Conservation (phyloP, 2,888 invertebrate genomes). For the Amphiduros pacificus region DNA sequence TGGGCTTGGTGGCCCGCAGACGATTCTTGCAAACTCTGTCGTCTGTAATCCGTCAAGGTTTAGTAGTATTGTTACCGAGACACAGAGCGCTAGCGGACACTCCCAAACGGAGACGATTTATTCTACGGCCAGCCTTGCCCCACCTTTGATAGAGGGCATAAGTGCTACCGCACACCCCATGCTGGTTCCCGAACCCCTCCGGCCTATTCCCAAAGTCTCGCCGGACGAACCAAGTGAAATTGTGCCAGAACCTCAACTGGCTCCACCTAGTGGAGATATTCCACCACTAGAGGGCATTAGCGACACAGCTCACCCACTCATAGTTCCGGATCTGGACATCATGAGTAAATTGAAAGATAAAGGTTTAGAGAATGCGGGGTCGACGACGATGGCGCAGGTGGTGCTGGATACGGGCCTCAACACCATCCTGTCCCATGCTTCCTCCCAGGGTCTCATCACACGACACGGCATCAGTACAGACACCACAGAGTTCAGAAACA, state of each 20-base stretch:
- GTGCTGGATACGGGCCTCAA: conserved; percentile 13
- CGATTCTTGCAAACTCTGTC: no score
- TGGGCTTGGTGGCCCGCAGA: no score
- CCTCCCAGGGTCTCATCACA: not conserved
- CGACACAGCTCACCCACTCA: conserved; percentile 11
- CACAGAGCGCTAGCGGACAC: conserved; percentile 4
- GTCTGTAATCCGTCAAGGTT: conserved; percentile 21
- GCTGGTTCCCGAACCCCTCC: not conserved
- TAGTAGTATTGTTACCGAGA: conserved; percentile 21
- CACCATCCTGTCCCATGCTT: conserved; percentile 3
- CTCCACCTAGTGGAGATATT: not conserved
- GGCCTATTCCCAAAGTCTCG: not conserved
- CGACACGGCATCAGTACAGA: conserved; percentile 3
- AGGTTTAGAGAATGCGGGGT: conserved; percentile 8
- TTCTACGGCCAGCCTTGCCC: not conserved
- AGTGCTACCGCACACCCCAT: not conserved
- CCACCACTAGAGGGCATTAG: conserved; percentile 14
- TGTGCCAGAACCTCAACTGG: no score
- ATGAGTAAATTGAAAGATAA: not conserved
- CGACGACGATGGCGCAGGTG: not conserved
- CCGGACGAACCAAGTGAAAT: not conserved
- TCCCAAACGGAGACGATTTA: conserved; percentile 22
- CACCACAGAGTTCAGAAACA: no score
- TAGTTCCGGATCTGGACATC: conserved; percentile 7
- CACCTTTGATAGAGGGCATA: not conserved